These are phyloP conservation scores for Pocillopora verrucosa DNA, from an alignment of 64 coral and sea anemone species.

Conservation along the genomic window DNA sequence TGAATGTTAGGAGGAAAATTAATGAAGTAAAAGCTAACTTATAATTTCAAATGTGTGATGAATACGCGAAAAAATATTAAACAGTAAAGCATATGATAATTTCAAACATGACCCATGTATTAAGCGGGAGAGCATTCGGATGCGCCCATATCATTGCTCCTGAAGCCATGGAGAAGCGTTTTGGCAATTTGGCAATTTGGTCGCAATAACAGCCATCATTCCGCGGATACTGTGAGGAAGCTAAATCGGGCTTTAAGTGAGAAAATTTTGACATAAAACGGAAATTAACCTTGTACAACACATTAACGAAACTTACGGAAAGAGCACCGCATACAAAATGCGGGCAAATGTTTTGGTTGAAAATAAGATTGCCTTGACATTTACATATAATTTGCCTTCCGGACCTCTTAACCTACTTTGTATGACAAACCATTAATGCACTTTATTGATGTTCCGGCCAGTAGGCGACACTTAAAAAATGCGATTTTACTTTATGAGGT, in stretches of 20 bases:
- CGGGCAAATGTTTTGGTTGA: background rate
- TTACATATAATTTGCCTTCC: background rate
- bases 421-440: background rate
- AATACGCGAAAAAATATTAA: no score
- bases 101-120: no score
- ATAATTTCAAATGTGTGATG: no score
- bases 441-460: slow-evolving; percentile 6
- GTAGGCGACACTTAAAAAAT: background rate
- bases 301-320: background rate
- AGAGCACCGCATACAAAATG: background rate
- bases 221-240: background rate
- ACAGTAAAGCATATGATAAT: no score
- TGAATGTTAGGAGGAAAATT: no score
- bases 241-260: background rate
- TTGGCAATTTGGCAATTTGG: no score
- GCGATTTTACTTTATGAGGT: background rate
- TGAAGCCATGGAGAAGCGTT: background rate
- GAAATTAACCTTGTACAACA: background rate
- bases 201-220: no score
- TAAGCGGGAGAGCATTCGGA: no score
- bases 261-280: background rate
- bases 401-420: background rate
- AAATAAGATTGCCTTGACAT: background rate
- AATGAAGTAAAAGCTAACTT: no score
- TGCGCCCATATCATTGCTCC: no score